These are phyloP conservation scores for Lophotriccus pileatus DNA, from an alignment of 2,797 vertebrate genomes.

Conservation along the genomic window DNA sequence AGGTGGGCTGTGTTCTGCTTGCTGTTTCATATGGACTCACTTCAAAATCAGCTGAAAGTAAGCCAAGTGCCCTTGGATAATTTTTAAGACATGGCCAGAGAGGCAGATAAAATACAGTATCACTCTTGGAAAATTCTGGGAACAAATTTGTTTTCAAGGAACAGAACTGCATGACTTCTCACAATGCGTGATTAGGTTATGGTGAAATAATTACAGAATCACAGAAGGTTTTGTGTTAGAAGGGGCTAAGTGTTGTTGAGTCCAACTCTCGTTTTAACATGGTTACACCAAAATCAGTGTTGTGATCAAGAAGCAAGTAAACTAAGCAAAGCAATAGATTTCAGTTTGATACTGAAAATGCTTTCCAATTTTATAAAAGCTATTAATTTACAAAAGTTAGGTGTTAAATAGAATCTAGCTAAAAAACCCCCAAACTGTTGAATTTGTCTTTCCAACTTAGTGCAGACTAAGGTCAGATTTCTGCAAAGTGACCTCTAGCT, in stretches of 20 bases:
- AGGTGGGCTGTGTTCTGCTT: not conserved
- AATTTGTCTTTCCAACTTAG: not conserved
- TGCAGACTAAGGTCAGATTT: not conserved
- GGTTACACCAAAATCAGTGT: not conserved
- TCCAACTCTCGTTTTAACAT: not conserved
- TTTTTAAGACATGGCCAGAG: not conserved
- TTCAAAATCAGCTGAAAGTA: not conserved
- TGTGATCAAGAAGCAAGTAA: not conserved
- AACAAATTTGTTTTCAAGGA: not conserved
- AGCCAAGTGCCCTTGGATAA: not conserved
- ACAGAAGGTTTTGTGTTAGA: not conserved
- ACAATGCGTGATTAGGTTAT: not conserved
- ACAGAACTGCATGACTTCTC: not conserved
- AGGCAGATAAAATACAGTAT: not conserved
- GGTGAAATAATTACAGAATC: not conserved
- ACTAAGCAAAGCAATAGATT: not conserved
- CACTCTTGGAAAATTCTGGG: not conserved
- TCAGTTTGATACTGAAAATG: not conserved
- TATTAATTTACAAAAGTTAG: not conserved
- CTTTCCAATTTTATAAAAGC: not conserved
- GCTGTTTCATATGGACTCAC: not conserved
- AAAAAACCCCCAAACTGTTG: not conserved
- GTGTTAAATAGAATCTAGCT: not conserved
- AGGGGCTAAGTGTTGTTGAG: not conserved
- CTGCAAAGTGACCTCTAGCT: constrained; percentile 1